phyloP scores from a whole-genome alignment of 1,140 invertebrate genomes.

The Trichonephila inaurata region DNA sequence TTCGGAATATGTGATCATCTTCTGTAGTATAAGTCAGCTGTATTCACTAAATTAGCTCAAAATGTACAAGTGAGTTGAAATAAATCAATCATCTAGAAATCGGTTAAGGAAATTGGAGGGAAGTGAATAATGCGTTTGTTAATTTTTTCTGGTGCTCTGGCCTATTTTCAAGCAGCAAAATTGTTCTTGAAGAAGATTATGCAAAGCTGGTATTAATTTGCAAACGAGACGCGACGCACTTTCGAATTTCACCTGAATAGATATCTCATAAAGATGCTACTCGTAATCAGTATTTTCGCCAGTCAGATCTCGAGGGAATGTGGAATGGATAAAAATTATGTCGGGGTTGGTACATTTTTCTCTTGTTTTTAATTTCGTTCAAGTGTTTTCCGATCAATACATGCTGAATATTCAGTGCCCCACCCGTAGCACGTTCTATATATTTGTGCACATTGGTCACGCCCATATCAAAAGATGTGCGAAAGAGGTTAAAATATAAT shows the following conservation, averaged over 20 bases:
- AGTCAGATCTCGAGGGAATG: not conserved
- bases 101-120: not conserved
- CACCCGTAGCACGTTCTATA: conserved; percentile 32
- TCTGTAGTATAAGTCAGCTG: not conserved
- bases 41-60: conserved; percentile 40
- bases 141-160: not conserved
- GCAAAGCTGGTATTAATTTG: conserved; percentile 2
- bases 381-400: conserved; percentile 73
- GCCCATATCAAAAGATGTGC: conserved; percentile 40
- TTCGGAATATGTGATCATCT: conserved; percentile 1
- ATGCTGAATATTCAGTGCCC: conserved; percentile 61
- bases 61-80: conserved; percentile 27
- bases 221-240: conserved; percentile 37
- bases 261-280: conserved; percentile 59
- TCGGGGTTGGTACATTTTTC: conserved; percentile 33
- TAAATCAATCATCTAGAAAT: conserved; percentile 31
- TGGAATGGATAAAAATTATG: conserved; percentile 47
- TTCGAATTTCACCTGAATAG: conserved; percentile 41
- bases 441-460: conserved; percentile 31
- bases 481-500: not conserved
- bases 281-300: conserved; percentile 58
- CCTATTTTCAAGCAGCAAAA: not conserved
- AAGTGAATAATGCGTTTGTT: not conserved
- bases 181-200: conserved; percentile 4
- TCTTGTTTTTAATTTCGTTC: conserved; percentile 72